A percentile compares a stretch with the other conserved stretches of the same genome.
Conservation (phyloP, 2,888 invertebrate genomes). For the Rambutsinella grinnellia region DNA sequence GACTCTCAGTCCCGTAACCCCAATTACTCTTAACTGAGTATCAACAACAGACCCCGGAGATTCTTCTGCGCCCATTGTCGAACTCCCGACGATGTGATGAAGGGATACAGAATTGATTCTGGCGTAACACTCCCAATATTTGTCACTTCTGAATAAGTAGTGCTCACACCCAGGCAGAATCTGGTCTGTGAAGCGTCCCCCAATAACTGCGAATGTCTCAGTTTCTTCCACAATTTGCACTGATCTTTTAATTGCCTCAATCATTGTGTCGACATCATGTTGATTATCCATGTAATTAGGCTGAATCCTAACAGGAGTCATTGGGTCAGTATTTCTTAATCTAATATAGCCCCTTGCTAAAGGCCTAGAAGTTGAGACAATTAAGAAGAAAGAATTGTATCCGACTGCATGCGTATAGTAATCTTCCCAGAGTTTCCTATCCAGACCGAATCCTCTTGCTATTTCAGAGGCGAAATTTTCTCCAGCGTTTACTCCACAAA, state of each 20-base stretch:
- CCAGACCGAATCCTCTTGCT: constrained; percentile 58
- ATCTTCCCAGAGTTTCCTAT: constrained; percentile 43
- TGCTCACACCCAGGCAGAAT: constrained; percentile 61
- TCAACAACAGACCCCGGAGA: constrained; percentile 60
- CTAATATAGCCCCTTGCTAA: constrained; percentile 49
- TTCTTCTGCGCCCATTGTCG: constrained; percentile 49
- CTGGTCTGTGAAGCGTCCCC: constrained; percentile 52
- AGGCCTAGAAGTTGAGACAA: constrained; percentile 57
- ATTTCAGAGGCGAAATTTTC: constrained; percentile 60
- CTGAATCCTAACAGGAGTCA: constrained; percentile 45
- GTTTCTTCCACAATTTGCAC: constrained; percentile 57
- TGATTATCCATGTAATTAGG: constrained; percentile 55
- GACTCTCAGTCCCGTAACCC: constrained; percentile 50
- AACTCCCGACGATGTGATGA: constrained; percentile 60
- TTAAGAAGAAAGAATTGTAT: constrained; percentile 55
- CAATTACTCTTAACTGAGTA: constrained; percentile 54
- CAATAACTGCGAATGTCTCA: constrained; percentile 38
- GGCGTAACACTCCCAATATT: constrained; percentile 47
- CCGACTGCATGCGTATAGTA: constrained; percentile 60
- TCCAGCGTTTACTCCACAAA: constrained; percentile 55
- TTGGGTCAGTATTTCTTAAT: constrained; percentile 45
- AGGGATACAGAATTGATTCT: constrained; percentile 53
- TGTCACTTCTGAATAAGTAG: constrained; percentile 46
- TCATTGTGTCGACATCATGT: constrained; percentile 52
- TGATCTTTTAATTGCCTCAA: constrained; percentile 52